Percentiles rank a stretch among this genome's conserved stretches.
Conservation (phyloP, 2,888 invertebrate species). For the Drosophila koepferae region DNA sequence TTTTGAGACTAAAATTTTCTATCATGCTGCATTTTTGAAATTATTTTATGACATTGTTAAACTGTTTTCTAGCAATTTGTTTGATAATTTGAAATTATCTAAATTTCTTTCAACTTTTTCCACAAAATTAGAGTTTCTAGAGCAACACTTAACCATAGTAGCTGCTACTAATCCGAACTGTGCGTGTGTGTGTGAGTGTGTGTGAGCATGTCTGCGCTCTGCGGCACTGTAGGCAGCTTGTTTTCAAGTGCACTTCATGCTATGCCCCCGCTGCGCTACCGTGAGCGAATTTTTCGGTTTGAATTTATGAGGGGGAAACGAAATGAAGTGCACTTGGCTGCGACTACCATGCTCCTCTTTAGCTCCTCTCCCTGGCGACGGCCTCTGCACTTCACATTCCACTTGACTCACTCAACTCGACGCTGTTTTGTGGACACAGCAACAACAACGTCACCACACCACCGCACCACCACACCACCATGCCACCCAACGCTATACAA, state of each 20-base stretch:
- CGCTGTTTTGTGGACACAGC: conserved; percentile 59
- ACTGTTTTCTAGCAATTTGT: background rate
- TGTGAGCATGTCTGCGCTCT: conserved; percentile 14
- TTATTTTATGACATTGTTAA: background rate
- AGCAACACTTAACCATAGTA: conserved; percentile 12
- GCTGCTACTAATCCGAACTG: conserved; percentile 30
- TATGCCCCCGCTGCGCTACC: conserved; percentile 20
- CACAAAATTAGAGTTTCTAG: conserved; percentile 3
- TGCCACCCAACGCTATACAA: conserved; percentile 3
- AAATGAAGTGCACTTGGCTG: conserved; percentile 75
- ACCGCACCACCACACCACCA: conserved; percentile 12
- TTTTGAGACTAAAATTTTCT: background rate
- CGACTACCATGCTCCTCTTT: conserved; percentile 17
- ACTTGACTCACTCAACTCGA: conserved; percentile 72
- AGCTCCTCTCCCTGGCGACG: background rate
- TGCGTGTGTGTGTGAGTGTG: conserved; percentile 17
- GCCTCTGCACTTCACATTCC: conserved; percentile 61
- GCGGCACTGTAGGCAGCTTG: conserved; percentile 64
- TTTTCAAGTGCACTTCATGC: conserved; percentile 61
- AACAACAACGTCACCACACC: conserved; percentile 4
- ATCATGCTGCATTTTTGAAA: background rate
- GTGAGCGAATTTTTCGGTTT: conserved; percentile 71
- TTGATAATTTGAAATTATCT: background rate
- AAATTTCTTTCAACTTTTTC: background rate
- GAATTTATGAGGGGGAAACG: conserved; percentile 68